Base-by-base conservation (phyloP, 2,113 vertebrate genomes). In the Callipepla californica region DNA sequence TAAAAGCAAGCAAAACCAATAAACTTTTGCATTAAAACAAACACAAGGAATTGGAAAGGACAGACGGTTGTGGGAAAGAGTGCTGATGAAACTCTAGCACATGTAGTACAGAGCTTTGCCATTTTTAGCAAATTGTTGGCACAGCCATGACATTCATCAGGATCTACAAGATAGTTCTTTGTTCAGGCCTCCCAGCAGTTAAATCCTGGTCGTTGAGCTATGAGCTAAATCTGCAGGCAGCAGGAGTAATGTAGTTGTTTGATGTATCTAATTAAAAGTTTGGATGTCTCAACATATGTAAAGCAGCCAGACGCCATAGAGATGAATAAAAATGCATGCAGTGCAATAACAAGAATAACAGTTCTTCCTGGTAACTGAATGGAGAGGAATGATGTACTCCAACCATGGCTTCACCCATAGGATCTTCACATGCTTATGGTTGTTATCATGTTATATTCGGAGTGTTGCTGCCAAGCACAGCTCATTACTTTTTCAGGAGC, bases 121-220 rank as follows among this genome's bases (percentile, higher is more conserved):
- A 26, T 0, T 51, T 85, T 92, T 66, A 72, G 20, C 21, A 51
- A 23, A 38, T 25, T 74, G 34, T 13, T 62, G 36, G 42, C 50
- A 34, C 5, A 50, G 42, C 28, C 51, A 7, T 36, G 72, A 65
- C 22, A 51, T 16, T 59, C 9, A 57, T 1, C 8, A 58, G 38
- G 6, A 78, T 32, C 68, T 90, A 47, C 32, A 63, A 1, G 26
- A 45, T 68, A 66, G 30, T 7, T 68, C 58, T 57, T 93, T 90
- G 30, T 85, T 91, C 76, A 90, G 79, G 28, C 51, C 87, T 93
- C 50, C 81, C 14, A n/a, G 50, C 69, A 68, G 91, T 80, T 74
- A 82, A 90, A 91, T 80, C 67, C 73, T 74, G 12, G 25, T 74
- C 55, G 85, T 68, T 1, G 2, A 82, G 25, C 58, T 87, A 79